These are phyloP conservation scores for Erythrolamprus reginae DNA, from an alignment of 2,113 vertebrate species.

Conservation along the genomic window DNA sequence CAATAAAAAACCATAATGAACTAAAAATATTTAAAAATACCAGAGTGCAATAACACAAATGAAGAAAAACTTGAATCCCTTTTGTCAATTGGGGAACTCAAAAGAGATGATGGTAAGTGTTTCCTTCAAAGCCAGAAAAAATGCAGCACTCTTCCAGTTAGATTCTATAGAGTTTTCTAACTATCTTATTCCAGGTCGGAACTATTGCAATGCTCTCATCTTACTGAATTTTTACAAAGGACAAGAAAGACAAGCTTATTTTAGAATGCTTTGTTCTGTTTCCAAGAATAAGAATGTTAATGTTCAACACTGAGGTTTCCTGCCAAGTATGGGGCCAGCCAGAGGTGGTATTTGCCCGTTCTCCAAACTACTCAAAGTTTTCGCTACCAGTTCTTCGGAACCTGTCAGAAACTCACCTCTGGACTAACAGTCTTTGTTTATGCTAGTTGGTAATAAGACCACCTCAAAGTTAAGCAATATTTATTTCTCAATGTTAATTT, in stretches of 20 bases:
- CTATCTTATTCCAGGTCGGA: neutral
- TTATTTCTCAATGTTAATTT: neutral
- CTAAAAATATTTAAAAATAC: neutral
- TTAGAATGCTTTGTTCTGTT: neutral
- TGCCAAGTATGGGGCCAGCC: neutral
- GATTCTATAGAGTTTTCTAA: neutral
- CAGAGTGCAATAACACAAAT: neutral
- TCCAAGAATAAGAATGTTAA: neutral
- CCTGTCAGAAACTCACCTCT: no score
- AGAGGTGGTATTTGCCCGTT: no score
- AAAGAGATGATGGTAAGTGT: neutral
- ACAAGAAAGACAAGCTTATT: neutral
- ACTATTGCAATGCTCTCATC: neutral
- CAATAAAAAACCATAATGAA: neutral
- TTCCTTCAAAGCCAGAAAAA: neutral
- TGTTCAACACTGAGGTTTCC: neutral
- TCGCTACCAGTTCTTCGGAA: no score
- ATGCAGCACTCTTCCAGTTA: neutral
- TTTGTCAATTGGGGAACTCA: neutral
- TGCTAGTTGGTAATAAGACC: neutral
- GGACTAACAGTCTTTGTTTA: neutral
- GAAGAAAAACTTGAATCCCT: neutral
- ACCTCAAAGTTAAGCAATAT: neutral
- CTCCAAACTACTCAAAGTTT: no score
- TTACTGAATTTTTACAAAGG: neutral